Percentiles rank a stretch among this genome's conserved stretches.
phyloP scores from a whole-genome alignment of 2,113 vertebrate species.

The Sprattus sprattus region DNA sequence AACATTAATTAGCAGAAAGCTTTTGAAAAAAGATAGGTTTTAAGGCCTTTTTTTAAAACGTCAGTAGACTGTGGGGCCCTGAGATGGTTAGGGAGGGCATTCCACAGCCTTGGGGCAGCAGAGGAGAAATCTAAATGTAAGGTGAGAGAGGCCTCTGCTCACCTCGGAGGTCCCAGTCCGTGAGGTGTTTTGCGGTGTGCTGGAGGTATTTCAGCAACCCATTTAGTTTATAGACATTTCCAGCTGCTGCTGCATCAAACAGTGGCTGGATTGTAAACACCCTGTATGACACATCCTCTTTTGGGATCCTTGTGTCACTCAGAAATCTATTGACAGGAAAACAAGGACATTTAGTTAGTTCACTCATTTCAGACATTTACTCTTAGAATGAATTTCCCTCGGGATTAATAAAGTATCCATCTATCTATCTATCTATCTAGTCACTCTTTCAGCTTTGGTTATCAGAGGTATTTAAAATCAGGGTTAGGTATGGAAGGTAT shows the following conservation, averaged over 20 bases:
- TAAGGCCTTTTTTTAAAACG: no score
- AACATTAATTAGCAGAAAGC: no score
- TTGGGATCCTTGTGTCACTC: not conserved
- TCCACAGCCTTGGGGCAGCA: no score
- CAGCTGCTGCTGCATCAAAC: constrained; percentile 79
- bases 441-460: not conserved
- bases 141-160: not conserved
- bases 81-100: no score
- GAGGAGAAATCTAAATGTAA: not conserved
- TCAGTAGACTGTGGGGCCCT: no score
- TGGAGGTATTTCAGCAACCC: constrained; percentile 76
- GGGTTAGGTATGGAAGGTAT: no score
- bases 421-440: no score
- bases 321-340: not conserved
- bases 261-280: constrained; percentile 43
- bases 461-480: not conserved
- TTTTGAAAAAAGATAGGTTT: no score
- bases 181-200: constrained; percentile 71
- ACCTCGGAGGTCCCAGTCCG: constrained; percentile 81
- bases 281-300: not conserved
- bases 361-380: not conserved
- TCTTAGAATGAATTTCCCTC: no score
- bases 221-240: constrained; percentile 68
- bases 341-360: not conserved
- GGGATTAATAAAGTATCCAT: no score